Percentiles rank a stretch among this genome's conserved stretches.
Evolutionary conservation across 2,797 vertebrate species (phyloP).

Genomic region (Epinephelus coioides): DNA sequence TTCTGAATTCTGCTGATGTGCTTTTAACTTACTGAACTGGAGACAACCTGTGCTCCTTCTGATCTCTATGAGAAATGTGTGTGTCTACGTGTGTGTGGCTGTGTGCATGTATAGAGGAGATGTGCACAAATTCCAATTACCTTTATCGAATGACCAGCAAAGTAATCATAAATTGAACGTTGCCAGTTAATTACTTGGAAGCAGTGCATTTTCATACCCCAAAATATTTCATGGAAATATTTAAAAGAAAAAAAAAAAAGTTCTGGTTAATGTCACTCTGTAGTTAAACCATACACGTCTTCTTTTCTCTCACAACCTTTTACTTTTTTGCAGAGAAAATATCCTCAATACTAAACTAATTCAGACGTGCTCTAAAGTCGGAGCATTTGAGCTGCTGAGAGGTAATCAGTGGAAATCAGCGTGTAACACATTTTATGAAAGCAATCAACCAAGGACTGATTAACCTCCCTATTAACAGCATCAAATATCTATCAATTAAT

Average conservation of each 20-base stretch:
- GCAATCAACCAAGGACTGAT: conserved; percentile 42
- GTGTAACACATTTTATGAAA: conserved; percentile 26
- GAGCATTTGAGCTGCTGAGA: conserved; percentile 11
- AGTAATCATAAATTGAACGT: background rate
- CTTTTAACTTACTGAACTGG: background rate
- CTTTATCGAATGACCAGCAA: background rate
- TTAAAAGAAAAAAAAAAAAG: too few species aligned
- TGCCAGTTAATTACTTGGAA: background rate
- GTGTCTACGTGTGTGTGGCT: background rate
- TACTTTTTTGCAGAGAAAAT: background rate
- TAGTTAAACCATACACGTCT: background rate
- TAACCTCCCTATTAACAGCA: conserved; percentile 28
- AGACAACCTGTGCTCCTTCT: background rate
- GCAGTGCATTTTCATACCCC: background rate
- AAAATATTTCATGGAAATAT: background rate
- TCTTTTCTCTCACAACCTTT: background rate
- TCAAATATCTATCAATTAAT: conserved; percentile 46
- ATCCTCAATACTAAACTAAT: background rate
- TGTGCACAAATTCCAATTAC: background rate
- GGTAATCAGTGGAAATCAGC: conserved; percentile 32
- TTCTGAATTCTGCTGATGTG: background rate
- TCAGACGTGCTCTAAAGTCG: background rate
- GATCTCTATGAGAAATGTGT: background rate
- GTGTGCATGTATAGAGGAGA: background rate
- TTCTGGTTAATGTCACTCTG: too few species aligned